Evolutionary conservation across 2,888 invertebrate species (phyloP), one percentile per base, ranked within the genome.

Genomic region (Tiphia femorata): DNA sequence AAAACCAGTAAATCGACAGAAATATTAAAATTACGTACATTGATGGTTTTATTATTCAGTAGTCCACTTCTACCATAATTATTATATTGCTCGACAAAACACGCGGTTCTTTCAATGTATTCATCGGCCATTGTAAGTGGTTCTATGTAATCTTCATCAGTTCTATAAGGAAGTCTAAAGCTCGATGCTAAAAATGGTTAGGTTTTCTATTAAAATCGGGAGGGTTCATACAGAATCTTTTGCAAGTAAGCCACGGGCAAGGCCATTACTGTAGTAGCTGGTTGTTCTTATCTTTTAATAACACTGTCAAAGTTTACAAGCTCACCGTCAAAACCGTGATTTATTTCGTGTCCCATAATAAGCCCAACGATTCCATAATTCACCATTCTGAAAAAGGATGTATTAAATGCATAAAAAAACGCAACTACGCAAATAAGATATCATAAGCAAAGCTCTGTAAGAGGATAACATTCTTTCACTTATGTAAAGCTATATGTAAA

Each of bases 81-180:
- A 8, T 51, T 42, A 23, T 57, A 59, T 30, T 63, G 59, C 25
- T 63, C 37, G n/a, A 53, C 51, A 40, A 59, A 63, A 33, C 59
- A 63, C 37, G 44, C 47, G 3, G 30, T 49, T 30, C 49, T 35
- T 21, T 51, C 21, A 10, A 21, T 41, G 19, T 48, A 57, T 14
- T 27, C 21, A 10, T 35, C 37, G 16, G 35, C 25, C 33, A 54
- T 44, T 38, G 14, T 16, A 8, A n/a, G 10, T 4, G 21, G 40
- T 29, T 6, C 10, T 8, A 7, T 40, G 1, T 30, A 29, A 23
- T 40, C 8, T 30, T 52, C 29, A 1, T 27, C 27, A n/a, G 14
- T 14, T 14, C 14, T 33, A 6, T 33, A 4, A 1, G 33, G n/a
- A n/a, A n/a, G n/a, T n/a, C n/a, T n/a, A n/a, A n/a, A n/a, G n/a